Percentiles rank a stretch among this genome's conserved stretches.
These are phyloP conservation scores for Brachionus asplanchnoidis DNA, from an alignment of 1,140 invertebrate genomes.

Conservation along the genomic window DNA sequence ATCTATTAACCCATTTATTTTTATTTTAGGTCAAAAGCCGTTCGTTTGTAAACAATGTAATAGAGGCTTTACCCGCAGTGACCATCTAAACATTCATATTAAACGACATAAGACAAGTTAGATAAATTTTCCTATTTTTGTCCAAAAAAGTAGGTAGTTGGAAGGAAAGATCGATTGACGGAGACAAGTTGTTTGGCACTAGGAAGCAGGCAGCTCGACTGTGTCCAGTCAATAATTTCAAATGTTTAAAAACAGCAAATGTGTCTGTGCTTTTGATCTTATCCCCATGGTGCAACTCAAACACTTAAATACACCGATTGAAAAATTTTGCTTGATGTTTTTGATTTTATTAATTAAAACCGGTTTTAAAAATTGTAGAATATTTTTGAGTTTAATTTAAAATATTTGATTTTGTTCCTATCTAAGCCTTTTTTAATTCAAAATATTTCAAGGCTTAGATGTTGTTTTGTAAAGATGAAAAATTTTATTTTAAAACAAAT, in stretches of 20 bases:
- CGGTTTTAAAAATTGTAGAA: background rate
- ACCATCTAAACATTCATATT: conserved; percentile 90
- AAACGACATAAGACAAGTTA: conserved; percentile 40
- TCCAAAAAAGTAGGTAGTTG: background rate
- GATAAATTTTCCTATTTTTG: background rate
- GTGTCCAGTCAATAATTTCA: background rate
- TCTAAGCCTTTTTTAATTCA: background rate
- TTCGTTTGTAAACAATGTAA: conserved; percentile 94
- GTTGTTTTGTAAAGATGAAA: background rate
- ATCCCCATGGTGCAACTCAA: background rate
- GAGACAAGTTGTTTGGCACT: background rate
- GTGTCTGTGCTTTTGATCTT: background rate
- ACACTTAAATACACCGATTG: background rate
- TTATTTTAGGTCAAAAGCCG: conserved; percentile 68
- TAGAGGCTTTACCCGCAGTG: conserved; percentile 83
- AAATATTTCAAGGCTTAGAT: background rate
- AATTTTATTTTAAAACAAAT: background rate
- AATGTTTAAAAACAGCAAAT: background rate
- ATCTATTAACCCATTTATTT: background rate
- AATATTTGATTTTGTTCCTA: background rate
- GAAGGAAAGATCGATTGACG: background rate
- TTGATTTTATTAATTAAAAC: background rate
- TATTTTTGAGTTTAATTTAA: background rate
- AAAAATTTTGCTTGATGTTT: background rate
- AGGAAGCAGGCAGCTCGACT: background rate